phyloP scores from a whole-genome alignment of 1,140 invertebrate species.

The Bombus huntii region DNA sequence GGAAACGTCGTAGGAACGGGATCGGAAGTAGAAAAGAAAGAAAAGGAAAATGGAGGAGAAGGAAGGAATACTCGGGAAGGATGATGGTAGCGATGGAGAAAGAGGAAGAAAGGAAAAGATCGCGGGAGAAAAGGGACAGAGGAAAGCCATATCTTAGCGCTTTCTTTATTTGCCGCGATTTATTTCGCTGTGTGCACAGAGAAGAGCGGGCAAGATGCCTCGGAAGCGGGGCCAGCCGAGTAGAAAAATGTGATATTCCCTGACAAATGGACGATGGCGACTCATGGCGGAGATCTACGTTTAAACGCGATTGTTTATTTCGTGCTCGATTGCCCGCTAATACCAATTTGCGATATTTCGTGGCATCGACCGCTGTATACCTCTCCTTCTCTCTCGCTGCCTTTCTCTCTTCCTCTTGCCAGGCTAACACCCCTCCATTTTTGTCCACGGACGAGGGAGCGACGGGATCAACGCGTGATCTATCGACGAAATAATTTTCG shows the following conservation, averaged over 20 bases:
- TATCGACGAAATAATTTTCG: constrained; percentile 42
- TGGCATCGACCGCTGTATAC: constrained; percentile 15
- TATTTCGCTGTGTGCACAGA: constrained; percentile 56
- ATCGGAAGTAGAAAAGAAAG: background rate
- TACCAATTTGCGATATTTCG: constrained; percentile 69
- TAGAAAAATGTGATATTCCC: constrained; percentile 70
- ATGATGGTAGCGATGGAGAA: background rate
- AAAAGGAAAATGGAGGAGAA: background rate
- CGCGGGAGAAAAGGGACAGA: background rate
- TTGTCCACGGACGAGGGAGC: background rate
- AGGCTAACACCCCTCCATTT: background rate
- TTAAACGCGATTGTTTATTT: constrained; percentile 72
- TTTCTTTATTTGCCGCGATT: constrained; percentile 69
- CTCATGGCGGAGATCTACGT: constrained; percentile 62
- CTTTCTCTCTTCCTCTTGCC: background rate
- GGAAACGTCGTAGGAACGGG: background rate
- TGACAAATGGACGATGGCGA: constrained; percentile 67
- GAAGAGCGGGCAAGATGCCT: background rate
- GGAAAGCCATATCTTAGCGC: constrained; percentile 52
- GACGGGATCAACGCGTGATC: constrained; percentile 21
- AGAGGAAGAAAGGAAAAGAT: background rate
- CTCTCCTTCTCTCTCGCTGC: background rate
- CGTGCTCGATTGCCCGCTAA: constrained; percentile 69
- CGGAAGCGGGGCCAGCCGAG: constrained; percentile 43
- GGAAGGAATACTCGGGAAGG: too few relatives aligned